Conservation (phyloP, 2,797 vertebrate species). For the Pangasius larnaudii region DNA sequence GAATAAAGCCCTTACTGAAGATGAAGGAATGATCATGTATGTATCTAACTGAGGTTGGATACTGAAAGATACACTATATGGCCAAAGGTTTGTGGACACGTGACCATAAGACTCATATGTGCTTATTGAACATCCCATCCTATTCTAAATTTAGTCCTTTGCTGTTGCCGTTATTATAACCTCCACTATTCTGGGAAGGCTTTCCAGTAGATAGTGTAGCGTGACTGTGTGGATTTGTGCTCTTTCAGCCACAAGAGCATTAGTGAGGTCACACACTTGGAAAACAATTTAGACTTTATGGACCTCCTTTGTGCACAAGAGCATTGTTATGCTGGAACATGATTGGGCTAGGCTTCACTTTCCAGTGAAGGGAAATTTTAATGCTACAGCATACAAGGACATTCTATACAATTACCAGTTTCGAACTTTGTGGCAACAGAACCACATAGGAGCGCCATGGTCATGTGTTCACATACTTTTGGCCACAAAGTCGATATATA, state of each 20-base stretch:
- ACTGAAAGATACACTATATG: neutral
- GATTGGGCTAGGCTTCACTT: neutral
- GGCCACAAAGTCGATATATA: too few relatives aligned
- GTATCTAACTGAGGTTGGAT: neutral
- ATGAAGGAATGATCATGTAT: neutral
- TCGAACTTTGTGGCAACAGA: neutral
- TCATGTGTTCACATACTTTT: neutral
- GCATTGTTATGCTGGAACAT: neutral
- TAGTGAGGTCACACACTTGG: neutral
- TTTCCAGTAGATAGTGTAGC: neutral
- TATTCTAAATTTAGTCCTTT: neutral
- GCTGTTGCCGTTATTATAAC: neutral
- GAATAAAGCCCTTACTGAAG: neutral
- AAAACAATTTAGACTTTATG: neutral
- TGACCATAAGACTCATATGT: neutral
- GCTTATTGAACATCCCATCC: neutral
- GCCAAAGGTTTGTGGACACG: neutral
- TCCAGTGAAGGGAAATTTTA: neutral
- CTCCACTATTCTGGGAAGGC: neutral
- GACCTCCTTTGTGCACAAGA: neutral
- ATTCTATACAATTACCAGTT: neutral
- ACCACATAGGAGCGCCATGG: neutral
- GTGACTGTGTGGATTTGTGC: too few relatives aligned
- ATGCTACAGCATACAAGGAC: neutral
- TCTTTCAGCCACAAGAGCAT: neutral